Conservation (phyloP, 1,140 invertebrate genomes). For the Vanessa atalanta region DNA sequence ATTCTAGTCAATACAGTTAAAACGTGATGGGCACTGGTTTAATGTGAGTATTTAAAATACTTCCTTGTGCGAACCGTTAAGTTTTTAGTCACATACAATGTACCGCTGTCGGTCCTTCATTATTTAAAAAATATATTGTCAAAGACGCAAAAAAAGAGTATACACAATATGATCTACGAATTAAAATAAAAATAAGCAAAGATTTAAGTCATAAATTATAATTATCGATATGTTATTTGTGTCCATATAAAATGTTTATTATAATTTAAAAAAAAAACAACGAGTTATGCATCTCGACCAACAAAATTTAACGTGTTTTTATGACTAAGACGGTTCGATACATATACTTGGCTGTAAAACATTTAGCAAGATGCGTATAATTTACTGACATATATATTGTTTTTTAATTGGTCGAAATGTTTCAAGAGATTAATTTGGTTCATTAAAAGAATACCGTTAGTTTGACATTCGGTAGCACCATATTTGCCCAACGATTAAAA, state of each 20-base stretch:
- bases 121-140: too few species aligned
- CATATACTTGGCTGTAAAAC: too few species aligned
- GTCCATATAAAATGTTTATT: too few species aligned
- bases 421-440: conserved; percentile 12
- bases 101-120: not conserved
- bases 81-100: not conserved
- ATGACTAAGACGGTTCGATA: too few species aligned
- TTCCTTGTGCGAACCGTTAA: conserved; percentile 13
- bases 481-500: not conserved
- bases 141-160: too few species aligned
- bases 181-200: too few species aligned
- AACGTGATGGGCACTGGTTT: not conserved
- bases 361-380: not conserved
- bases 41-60: not conserved
- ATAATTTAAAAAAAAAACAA: too few species aligned
- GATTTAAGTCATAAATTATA: too few species aligned
- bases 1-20: conserved; percentile 3
- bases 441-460: conserved; percentile 12
- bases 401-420: conserved; percentile 18
- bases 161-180: too few species aligned
- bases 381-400: conserved; percentile 2
- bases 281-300: too few species aligned
- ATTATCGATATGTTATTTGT: too few species aligned
- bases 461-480: not conserved
- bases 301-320: too few species aligned